Evolutionary conservation across 2,888 invertebrate genomes (phyloP), one percentile per base, ranked within the genome.

Genomic region (Eurytoma adleriae): DNA sequence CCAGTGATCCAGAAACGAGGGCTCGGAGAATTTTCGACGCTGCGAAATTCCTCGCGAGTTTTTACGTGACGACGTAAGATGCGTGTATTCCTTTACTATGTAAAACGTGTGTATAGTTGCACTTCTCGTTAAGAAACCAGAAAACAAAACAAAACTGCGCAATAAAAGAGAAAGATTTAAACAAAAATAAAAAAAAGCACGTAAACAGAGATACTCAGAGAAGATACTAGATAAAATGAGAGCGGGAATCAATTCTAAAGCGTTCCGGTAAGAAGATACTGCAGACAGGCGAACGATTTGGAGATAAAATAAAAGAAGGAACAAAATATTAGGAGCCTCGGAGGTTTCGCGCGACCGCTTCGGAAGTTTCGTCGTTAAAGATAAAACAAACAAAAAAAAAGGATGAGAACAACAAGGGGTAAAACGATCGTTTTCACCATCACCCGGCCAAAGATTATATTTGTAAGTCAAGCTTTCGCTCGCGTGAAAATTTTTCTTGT

Each of bases 161-260:
- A 50, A 71, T 50, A 71, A 67, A 48, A n/a, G 59, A 14, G 52
- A 52, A 40, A 50, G 24, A 66, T 50, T 16, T 1, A 27, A 61
- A 50, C 13, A 50, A 71, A 50, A 62, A 24, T 14, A 16, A 54
- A 18, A 59, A 24, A 48, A 27, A 71, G 30, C 30, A 30, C 2
- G 30, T 30, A 30, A 30, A 30, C 30, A 30, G 7, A 30, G 24
- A 59, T 5, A n/a, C 61, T 61, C 61, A 7, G 30, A 30, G 7
- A 30, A 30, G 40, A 40, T 40, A 40, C 40, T 40, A 7, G 40
- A 40, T 7, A 40, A 40, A 40, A 10, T 40, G 40, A 13, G 13
- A 24, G 3, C 7, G 62, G n/a, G 62, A 72, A 72, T 72, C 18
- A 52, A 74, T 74, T 74, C 66, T 74, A 66, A 66, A 74, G 64